These are phyloP conservation scores for Sebastes alutus DNA, from an alignment of 2,797 vertebrate species.

Conservation along the genomic window DNA sequence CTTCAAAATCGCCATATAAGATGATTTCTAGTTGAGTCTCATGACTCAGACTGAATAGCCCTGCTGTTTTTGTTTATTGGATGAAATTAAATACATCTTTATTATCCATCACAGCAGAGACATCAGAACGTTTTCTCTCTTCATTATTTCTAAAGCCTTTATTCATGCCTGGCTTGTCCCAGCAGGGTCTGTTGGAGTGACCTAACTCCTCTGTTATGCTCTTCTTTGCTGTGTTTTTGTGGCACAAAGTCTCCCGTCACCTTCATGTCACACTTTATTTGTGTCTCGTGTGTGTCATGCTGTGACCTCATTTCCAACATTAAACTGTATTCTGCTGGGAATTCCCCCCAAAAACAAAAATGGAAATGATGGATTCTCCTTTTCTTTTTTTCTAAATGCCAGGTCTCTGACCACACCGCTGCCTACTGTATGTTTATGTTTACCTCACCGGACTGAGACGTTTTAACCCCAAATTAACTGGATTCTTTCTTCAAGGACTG, in stretches of 20 bases:
- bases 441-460: constrained; percentile 17
- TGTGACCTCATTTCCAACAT: constrained; percentile 23
- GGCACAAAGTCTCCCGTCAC: constrained; percentile 18
- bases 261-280: constrained; percentile 32
- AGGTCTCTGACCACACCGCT: constrained; percentile 25
- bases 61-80: constrained; percentile 2
- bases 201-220: background rate
- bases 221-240: constrained; percentile 20
- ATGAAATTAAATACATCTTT: background rate
- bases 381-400: constrained; percentile 11
- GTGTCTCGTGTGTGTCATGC: background rate
- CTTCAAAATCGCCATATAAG: constrained; percentile 43
- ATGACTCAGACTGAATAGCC: constrained; percentile 27
- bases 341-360: constrained; percentile 28
- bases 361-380: constrained; percentile 33
- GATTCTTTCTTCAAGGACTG: background rate
- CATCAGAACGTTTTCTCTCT: background rate
- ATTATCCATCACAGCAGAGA: background rate
- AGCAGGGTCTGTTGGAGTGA: background rate
- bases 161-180: background rate
- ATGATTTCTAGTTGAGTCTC: constrained; percentile 10
- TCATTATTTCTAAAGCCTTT: background rate
- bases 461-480: constrained; percentile 32
- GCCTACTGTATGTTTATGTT: constrained; percentile 43
- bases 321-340: constrained; percentile 12